Evolutionary conservation across 2,113 vertebrate genomes (phyloP), one percentile per base, ranked within the genome.

Genomic region (Chaetodon trifascialis): DNA sequence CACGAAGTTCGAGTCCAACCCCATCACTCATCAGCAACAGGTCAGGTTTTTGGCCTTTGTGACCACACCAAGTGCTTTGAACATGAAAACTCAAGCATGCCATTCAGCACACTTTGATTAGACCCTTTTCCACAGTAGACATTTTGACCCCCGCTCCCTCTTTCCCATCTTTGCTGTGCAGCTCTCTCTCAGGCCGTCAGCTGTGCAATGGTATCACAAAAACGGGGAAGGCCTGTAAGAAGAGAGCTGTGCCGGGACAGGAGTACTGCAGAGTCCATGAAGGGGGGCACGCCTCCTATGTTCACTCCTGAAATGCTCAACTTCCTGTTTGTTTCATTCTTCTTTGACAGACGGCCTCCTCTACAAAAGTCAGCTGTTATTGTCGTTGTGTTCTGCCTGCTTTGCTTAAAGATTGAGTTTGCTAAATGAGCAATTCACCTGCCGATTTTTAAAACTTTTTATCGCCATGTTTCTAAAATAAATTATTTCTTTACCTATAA

Each of bases 241-340:
- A 96, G 81, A 94, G 91, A 82, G 94, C 95, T 0, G 36, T 85
- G 55, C 70, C 25, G 0, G 87, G 96, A 16, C 95, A 95, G 73
- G 93, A 95, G 47, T 96, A 93, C 92, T 97, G 97, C 84, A 78
- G 94, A 0, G 0, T 97, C 4, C 97, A 97, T 0, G 49, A 88
- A 15, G 91, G 83, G 0, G 7, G 89, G 0, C 36, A 88, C 73
- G 44, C 7, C 17, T 95, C 88, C 0, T 91, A 89, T 5, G 54
- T 80, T 0, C 59, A 19, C 0, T 55, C 84, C 25, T 78, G 55
- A 80, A 59, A 60, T 11, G 4, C 23, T 55, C 21, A 1, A 17
- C 23, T 0, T 36, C 44, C 0, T 25, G 2, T 12, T 16, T 14
- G 34, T 1, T 7, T 5, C 21, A 2, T 1, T 4, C 16, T 47